Conservation (phyloP, 2,797 vertebrate genomes). For the Sebastes hubbsi region DNA sequence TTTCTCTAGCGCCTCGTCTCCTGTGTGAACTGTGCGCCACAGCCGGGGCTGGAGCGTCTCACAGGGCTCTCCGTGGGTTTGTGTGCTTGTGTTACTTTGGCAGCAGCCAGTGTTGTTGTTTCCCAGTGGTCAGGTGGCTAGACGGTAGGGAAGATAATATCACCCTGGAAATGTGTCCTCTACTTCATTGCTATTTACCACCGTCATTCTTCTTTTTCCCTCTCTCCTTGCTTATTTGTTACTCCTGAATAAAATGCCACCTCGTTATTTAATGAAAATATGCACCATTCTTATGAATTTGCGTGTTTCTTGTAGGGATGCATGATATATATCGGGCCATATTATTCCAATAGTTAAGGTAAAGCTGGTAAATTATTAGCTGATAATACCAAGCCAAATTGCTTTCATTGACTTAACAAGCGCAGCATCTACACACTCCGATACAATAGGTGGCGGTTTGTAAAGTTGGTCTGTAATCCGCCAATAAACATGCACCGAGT, state of each 20-base stretch:
- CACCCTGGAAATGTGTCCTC: constrained; percentile 54
- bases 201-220: neutral
- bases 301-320: neutral
- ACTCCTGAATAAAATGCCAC: neutral
- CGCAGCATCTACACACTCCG: no score
- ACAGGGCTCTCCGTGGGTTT: constrained; percentile 51
- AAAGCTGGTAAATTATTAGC: no score
- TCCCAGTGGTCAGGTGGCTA: constrained; percentile 71
- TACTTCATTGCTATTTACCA: constrained; percentile 36
- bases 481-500: no score
- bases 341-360: no score
- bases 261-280: neutral
- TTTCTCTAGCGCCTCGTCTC: constrained; percentile 43
- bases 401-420: no score
- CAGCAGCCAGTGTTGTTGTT: constrained; percentile 63
- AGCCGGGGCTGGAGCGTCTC: constrained; percentile 39
- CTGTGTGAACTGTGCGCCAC: constrained; percentile 41
- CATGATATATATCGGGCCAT: no score
- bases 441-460: no score
- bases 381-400: no score
- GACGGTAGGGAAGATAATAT: constrained; percentile 70
- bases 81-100: constrained; percentile 53
- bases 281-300: neutral
- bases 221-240: neutral
- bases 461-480: no score